A percentile compares a stretch with the other conserved stretches of the same genome.
These are phyloP conservation scores for Monomorium pharaonis DNA, from an alignment of 1,140 invertebrate genomes.

Conservation along the genomic window DNA sequence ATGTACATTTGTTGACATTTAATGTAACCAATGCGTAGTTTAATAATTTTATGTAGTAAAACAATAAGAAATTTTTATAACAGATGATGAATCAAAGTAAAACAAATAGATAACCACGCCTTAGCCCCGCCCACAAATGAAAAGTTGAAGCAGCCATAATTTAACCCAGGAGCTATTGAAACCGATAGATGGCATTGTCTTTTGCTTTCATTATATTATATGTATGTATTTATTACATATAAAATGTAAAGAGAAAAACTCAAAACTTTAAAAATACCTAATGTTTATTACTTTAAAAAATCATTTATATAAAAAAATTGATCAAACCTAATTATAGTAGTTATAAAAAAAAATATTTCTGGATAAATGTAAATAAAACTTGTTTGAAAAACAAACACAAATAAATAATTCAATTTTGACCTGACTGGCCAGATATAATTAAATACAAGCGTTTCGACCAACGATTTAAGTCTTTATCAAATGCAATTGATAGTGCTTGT, in stretches of 20 bases:
- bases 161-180: slow-evolving; percentile 78
- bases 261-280: not conserved
- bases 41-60: not conserved
- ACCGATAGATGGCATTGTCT: slow-evolving; percentile 82
- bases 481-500: too few relatives aligned
- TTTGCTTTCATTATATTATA: not conserved
- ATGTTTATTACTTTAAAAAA: not conserved
- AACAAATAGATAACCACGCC: slow-evolving; percentile 65
- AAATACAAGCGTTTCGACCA: too few relatives aligned
- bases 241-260: not conserved
- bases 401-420: too few relatives aligned
- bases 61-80: not conserved
- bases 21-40: not conserved
- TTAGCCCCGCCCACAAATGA: slow-evolving; percentile 76
- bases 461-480: too few relatives aligned
- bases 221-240: not conserved
- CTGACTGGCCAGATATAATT: too few relatives aligned
- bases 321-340: not conserved
- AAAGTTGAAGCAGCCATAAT: slow-evolving; percentile 83
- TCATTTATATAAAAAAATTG: not conserved
- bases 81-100: slow-evolving; percentile 29
- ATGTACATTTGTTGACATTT: not conserved
- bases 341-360: not conserved
- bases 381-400: too few relatives aligned
- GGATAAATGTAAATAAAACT: too few relatives aligned